These are phyloP conservation scores for Labeo catla DNA, from an alignment of 2,113 vertebrate genomes.

Conservation along the genomic window DNA sequence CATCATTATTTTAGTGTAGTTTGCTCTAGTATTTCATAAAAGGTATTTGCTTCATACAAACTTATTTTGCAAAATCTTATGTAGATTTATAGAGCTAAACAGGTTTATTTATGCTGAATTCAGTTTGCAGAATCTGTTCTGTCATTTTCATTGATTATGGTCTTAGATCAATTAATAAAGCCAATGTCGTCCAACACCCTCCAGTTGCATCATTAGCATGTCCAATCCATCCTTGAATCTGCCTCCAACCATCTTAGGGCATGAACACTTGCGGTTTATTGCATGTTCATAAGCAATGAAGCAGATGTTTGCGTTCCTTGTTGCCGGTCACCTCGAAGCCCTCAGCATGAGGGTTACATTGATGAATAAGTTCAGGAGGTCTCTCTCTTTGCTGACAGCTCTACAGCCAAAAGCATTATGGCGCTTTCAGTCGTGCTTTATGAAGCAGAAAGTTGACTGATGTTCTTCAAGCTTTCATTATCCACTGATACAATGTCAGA, in stretches of 20 bases:
- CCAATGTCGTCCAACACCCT: not conserved
- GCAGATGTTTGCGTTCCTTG: not conserved
- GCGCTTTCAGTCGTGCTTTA: conserved; percentile 14
- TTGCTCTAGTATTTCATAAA: too few species aligned
- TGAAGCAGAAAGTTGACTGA: conserved; percentile 28
- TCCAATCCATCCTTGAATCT: conserved; percentile 15
- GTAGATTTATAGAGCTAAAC: not conserved
- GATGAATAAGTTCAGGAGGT: conserved; percentile 17
- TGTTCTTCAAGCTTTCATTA: conserved; percentile 28
- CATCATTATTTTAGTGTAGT: too few species aligned
- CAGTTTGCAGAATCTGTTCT: not conserved
- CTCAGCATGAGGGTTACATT: conserved; percentile 1
- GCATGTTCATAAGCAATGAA: not conserved
- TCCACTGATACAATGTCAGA: conserved; percentile 9
- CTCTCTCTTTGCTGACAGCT: conserved; percentile 1
- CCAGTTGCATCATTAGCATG: not conserved
- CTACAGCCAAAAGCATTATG: conserved; percentile 2
- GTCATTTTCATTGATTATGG: not conserved
- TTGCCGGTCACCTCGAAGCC: conserved; percentile 18
- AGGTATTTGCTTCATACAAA: too few species aligned
- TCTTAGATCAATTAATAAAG: not conserved
- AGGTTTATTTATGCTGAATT: not conserved
- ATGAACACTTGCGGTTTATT: not conserved
- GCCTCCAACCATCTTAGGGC: not conserved
- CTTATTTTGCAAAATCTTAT: not conserved